Percentiles rank a stretch among this genome's conserved stretches.
phyloP scores from a whole-genome alignment of 1,140 invertebrate species.

The Zophobas atratus region DNA sequence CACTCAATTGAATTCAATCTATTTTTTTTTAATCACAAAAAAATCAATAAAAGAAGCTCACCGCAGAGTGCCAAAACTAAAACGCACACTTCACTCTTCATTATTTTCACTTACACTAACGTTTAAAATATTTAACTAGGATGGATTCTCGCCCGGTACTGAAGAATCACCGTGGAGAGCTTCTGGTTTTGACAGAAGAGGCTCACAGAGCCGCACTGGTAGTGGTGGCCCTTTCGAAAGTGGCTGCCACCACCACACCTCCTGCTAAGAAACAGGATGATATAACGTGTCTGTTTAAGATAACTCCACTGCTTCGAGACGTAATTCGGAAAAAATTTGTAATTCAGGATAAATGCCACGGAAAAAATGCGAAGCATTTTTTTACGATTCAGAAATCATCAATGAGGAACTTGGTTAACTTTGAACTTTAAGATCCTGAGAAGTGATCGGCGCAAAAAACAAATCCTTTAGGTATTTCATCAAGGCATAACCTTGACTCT shows the following conservation, averaged over 20 bases:
- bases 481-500: conserved; percentile 36
- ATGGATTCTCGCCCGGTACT: conserved; percentile 14
- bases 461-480: conserved; percentile 16
- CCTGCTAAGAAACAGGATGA: conserved; percentile 10
- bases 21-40: neutral
- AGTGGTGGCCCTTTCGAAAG: conserved; percentile 46
- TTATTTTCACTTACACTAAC: conserved; percentile 24
- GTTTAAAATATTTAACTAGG: neutral
- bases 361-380: conserved; percentile 10
- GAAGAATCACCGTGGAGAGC: conserved; percentile 23
- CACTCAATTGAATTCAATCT: neutral
- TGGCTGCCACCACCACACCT: conserved; percentile 41
- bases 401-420: conserved; percentile 35
- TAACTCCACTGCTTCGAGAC: conserved; percentile 16
- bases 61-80: conserved; percentile 36
- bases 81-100: conserved; percentile 49
- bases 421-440: conserved; percentile 36
- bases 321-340: conserved; percentile 16
- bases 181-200: conserved; percentile 42
- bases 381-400: conserved; percentile 18
- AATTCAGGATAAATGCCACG: conserved; percentile 14
- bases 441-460: conserved; percentile 13
- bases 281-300: conserved; percentile 33
- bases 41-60: conserved; percentile 14
- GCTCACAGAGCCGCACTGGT: conserved; percentile 18